A percentile compares a stretch with the other conserved stretches of the same genome.
These are phyloP conservation scores for Megathymus violae DNA, from an alignment of 1,140 invertebrate genomes.

Conservation along the genomic window DNA sequence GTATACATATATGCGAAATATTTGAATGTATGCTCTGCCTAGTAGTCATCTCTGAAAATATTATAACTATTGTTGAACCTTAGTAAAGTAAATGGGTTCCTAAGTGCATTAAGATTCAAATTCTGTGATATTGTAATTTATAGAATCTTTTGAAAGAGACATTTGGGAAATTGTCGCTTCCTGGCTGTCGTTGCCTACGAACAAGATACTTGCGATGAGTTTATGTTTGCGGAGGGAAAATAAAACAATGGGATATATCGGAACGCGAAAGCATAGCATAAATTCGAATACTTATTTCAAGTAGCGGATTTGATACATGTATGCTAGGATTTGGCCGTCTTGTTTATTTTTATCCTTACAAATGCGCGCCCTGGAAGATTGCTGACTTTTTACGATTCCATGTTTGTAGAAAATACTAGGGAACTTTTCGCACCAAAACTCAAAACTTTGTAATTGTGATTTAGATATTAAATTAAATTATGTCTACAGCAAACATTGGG, in stretches of 20 bases:
- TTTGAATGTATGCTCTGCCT: no score
- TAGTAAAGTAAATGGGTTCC: no score
- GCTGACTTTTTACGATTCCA: not conserved
- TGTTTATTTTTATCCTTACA: not conserved
- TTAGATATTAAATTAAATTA: not conserved
- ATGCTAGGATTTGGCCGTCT: not conserved
- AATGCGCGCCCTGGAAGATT: not conserved
- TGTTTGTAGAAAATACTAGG: not conserved
- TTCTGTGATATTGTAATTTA: no score
- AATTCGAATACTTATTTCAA: constrained; percentile 21
- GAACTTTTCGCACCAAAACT: not conserved
- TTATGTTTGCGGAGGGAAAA: constrained; percentile 48
- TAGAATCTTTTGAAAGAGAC: no score
- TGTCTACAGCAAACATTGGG: not conserved
- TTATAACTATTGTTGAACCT: no score
- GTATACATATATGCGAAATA: no score
- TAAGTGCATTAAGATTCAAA: no score
- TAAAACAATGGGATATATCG: constrained; percentile 47
- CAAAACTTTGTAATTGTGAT: not conserved
- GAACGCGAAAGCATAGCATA: constrained; percentile 11
- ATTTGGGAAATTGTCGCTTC: no score
- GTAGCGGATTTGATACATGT: constrained; percentile 5
- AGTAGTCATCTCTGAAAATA: no score
- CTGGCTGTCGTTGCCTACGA: no score
- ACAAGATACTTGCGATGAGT: no score